Evolutionary conservation across 2,888 invertebrate genomes (phyloP).

Genomic region (Chirona hameri): DNA sequence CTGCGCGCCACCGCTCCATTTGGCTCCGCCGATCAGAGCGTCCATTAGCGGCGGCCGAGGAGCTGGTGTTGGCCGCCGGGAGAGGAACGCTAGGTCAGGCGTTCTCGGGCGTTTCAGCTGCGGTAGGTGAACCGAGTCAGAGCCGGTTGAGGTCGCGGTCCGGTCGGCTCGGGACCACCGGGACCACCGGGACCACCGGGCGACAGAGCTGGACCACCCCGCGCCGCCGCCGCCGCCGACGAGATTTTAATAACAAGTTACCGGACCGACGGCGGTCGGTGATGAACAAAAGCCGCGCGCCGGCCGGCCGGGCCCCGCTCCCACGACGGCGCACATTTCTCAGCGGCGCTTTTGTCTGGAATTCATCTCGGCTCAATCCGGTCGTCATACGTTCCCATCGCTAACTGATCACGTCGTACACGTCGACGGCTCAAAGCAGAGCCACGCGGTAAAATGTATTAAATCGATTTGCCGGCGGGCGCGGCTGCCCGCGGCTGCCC

Average conservation of each 20-base stretch:
- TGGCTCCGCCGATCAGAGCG: too few species aligned
- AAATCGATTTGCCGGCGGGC: neutral
- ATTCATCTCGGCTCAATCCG: neutral
- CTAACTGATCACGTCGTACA: neutral
- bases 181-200: neutral
- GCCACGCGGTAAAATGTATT: neutral
- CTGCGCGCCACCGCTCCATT: too few species aligned
- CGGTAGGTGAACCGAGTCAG: too few species aligned
- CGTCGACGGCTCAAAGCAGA: neutral
- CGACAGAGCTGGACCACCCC: neutral
- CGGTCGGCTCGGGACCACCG: neutral
- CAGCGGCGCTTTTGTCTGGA: slow-evolving; percentile 1
- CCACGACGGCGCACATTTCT: slow-evolving; percentile 9
- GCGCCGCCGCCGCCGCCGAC: neutral
- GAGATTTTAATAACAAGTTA: slow-evolving; percentile 10
- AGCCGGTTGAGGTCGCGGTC: too few species aligned
- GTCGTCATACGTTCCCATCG: neutral
- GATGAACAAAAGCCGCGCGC: neutral
- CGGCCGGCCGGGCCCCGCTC: neutral
- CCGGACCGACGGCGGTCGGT: neutral
- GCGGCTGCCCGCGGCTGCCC: neutral
- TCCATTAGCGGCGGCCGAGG: too few species aligned
- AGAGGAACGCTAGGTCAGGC: neutral
- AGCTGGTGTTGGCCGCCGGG: too few species aligned
- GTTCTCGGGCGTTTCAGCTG: neutral